Evolutionary conservation across 2,888 invertebrate genomes (phyloP).

Genomic region (Hydroisotoma schaefferi): DNA sequence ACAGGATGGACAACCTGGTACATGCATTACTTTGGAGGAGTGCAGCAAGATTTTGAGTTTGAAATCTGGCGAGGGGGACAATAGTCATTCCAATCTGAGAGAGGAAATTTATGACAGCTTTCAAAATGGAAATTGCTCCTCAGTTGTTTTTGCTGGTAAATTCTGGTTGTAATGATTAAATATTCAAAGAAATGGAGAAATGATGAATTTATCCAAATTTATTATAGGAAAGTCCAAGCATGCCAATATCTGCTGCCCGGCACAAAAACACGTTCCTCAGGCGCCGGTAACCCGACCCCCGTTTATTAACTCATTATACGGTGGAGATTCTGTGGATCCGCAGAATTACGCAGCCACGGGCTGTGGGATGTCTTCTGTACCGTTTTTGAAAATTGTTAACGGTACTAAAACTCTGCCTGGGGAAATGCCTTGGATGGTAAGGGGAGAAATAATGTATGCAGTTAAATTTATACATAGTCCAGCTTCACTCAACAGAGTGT

Average conservation of each 20-base stretch:
- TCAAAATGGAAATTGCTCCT: conserved; percentile 18
- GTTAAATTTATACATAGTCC: neutral
- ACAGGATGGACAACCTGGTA: conserved; percentile 15
- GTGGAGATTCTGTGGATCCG: too few relatives aligned
- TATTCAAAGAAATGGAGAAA: neutral
- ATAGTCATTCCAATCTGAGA: conserved; percentile 15
- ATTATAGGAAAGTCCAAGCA: conserved; percentile 18
- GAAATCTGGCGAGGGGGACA: neutral
- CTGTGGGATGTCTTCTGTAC: neutral
- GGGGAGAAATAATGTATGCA: neutral
- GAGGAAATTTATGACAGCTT: conserved; percentile 14
- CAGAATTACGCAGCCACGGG: neutral
- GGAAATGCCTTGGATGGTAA: conserved; percentile 43
- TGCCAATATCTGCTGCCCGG: conserved; percentile 22
- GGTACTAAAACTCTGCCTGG: conserved; percentile 22
- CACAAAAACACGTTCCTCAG: neutral
- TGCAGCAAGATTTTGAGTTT: conserved; percentile 7
- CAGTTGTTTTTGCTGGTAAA: conserved; percentile 25
- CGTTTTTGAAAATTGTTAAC: conserved; percentile 19
- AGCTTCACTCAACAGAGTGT: neutral
- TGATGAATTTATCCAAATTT: neutral
- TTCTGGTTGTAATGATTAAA: neutral
- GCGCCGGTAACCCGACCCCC: neutral
- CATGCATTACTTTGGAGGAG: conserved; percentile 20
- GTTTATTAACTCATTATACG: neutral